phyloP scores from a whole-genome alignment of 2,797 vertebrate species.

The Malurus splendens region DNA sequence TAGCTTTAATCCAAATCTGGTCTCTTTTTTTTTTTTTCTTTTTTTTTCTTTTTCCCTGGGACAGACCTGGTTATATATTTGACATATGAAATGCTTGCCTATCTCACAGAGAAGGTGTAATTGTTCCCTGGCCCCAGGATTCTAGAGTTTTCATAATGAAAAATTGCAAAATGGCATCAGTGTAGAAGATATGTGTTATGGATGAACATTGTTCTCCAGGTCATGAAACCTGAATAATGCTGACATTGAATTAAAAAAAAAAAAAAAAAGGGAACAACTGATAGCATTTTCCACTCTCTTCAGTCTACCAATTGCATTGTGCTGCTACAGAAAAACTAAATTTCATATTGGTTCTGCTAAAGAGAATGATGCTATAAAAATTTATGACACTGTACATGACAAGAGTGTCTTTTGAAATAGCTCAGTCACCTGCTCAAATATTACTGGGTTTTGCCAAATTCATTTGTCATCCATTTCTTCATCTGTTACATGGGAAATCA shows the following conservation, averaged over 20 bases:
- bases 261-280: not conserved
- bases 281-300: not conserved
- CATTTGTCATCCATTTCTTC: not conserved
- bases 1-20: not conserved
- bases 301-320: not conserved
- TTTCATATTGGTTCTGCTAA: not conserved
- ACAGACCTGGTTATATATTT: not conserved
- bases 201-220: not conserved
- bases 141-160: not conserved
- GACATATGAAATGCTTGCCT: not conserved
- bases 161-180: not conserved
- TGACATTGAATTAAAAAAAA: not conserved
- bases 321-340: not conserved
- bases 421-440: not conserved
- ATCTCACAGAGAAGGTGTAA: not conserved
- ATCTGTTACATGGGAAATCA: not conserved
- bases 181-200: not conserved
- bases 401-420: not conserved
- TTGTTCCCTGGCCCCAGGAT: not conserved
- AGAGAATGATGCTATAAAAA: not conserved
- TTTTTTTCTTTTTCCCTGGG: rapidly evolving
- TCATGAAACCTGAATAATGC: not conserved
- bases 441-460: not conserved
- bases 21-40: not conserved
- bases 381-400: not conserved